Evolutionary conservation across 2,888 invertebrate genomes (phyloP).

Genomic region (Eurytoma adleriae): DNA sequence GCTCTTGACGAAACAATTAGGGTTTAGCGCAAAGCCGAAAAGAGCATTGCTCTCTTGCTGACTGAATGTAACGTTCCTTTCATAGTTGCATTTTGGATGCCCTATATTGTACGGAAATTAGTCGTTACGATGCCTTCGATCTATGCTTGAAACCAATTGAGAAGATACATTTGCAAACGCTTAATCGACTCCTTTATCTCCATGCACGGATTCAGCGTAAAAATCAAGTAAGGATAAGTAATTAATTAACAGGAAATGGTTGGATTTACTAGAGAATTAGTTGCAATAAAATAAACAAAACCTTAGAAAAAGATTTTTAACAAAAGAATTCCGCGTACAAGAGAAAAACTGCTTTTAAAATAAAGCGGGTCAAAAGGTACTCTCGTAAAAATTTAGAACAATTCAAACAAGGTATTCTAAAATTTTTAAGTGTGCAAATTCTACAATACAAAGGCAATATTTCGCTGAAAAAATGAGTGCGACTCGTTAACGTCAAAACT

Average conservation of each 20-base stretch:
- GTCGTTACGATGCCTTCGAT: neutral
- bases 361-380: neutral
- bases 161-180: constrained; percentile 34
- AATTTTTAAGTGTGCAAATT: too few species aligned
- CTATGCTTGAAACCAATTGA: constrained; percentile 35
- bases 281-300: too few species aligned
- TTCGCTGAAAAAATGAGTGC: too few species aligned
- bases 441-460: too few species aligned
- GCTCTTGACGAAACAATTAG: constrained; percentile 45
- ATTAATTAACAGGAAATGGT: neutral
- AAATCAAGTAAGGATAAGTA: neutral
- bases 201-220: too few species aligned
- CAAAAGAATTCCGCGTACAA: too few species aligned
- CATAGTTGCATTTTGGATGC: neutral
- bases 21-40: neutral
- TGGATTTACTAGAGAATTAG: neutral
- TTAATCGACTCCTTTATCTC: constrained; percentile 33
- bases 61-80: constrained; percentile 44
- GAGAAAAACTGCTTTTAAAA: too few species aligned
- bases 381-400: neutral
- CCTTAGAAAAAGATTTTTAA: too few species aligned
- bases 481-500: too few species aligned
- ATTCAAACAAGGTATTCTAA: too few species aligned
- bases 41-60: constrained; percentile 23
- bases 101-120: constrained; percentile 6